Evolutionary conservation across 2,888 invertebrate genomes (phyloP).

Genomic region (Xanthorhoe designata): DNA sequence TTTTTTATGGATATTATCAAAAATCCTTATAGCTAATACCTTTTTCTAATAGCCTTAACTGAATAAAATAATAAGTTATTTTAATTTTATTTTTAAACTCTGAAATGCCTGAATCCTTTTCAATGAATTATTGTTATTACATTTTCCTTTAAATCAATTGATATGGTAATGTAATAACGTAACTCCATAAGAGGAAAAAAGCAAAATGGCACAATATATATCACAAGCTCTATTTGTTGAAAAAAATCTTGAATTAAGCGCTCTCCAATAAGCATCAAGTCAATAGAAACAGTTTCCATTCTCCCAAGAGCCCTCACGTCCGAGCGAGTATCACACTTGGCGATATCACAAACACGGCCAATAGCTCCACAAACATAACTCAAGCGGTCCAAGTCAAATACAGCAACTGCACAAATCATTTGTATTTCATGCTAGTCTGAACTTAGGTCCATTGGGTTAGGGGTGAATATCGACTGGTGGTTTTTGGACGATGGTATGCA

Average conservation of each 20-base stretch:
- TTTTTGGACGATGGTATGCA: constrained; percentile 19
- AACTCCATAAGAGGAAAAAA: no score
- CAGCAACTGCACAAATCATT: constrained; percentile 37
- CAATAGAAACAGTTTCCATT: constrained; percentile 28
- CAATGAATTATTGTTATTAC: no score
- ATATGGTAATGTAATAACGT: no score
- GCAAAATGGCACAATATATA: neutral
- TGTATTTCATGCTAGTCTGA: constrained; percentile 15
- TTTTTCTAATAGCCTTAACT: no score
- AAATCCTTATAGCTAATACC: no score
- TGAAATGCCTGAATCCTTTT: no score
- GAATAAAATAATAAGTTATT: no score
- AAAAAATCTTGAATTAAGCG: constrained; percentile 12
- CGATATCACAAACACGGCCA: constrained; percentile 43
- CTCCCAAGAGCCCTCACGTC: constrained; percentile 27
- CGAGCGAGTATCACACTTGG: constrained; percentile 33
- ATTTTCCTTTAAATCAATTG: no score
- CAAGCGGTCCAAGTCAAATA: constrained; percentile 43
- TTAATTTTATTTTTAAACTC: no score
- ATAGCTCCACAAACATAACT: constrained; percentile 45
- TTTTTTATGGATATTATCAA: no score
- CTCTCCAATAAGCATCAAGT: constrained; percentile 27
- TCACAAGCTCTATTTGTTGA: neutral
- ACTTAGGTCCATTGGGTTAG: constrained; percentile 12
- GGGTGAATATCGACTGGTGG: constrained; percentile 4